Evolutionary conservation across 1,140 invertebrate species (phyloP).

Genomic region (Watersipora subatra): DNA sequence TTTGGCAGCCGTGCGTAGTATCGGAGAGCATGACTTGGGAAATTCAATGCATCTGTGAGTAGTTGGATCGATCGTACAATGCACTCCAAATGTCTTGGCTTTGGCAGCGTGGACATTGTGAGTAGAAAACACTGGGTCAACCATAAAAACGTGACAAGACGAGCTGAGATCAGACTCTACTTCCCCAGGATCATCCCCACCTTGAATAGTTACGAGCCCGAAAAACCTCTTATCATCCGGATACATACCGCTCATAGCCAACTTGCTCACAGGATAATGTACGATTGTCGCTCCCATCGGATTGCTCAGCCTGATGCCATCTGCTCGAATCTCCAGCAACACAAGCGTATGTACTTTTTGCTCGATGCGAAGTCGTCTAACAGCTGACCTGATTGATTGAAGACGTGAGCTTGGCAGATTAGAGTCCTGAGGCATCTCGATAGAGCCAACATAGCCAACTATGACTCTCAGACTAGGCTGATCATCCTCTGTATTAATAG

Average conservation of each 20-base stretch:
- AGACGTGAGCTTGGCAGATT: conserved; percentile 50
- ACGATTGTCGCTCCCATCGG: conserved; percentile 47
- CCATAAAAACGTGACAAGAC: conserved; percentile 87
- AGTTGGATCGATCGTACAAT: conserved; percentile 49
- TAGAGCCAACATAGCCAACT: conserved; percentile 84
- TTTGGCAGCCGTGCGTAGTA: conserved; percentile 48
- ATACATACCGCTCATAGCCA: conserved; percentile 75
- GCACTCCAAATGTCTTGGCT: conserved; percentile 61
- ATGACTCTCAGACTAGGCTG: conserved; percentile 57
- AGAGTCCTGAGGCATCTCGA: conserved; percentile 79
- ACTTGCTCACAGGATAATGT: conserved; percentile 67
- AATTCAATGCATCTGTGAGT: conserved; percentile 61
- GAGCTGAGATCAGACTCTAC: conserved; percentile 50
- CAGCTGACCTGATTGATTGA: conserved; percentile 59
- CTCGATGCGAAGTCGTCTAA: conserved; percentile 72
- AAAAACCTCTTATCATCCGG: conserved; percentile 78
- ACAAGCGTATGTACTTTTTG: conserved; percentile 74
- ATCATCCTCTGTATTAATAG: conserved; percentile 9
- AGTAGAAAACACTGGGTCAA: conserved; percentile 62
- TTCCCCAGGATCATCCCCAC: conserved; percentile 17
- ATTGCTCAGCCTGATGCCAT: conserved; percentile 62
- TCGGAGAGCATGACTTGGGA: conserved; percentile 69
- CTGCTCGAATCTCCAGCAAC: conserved; percentile 65
- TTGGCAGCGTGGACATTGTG: conserved; percentile 59
- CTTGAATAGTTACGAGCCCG: conserved; percentile 70